These are phyloP conservation scores for Polymixis flavicincta DNA, from an alignment of 2,888 invertebrate species.

Conservation along the genomic window DNA sequence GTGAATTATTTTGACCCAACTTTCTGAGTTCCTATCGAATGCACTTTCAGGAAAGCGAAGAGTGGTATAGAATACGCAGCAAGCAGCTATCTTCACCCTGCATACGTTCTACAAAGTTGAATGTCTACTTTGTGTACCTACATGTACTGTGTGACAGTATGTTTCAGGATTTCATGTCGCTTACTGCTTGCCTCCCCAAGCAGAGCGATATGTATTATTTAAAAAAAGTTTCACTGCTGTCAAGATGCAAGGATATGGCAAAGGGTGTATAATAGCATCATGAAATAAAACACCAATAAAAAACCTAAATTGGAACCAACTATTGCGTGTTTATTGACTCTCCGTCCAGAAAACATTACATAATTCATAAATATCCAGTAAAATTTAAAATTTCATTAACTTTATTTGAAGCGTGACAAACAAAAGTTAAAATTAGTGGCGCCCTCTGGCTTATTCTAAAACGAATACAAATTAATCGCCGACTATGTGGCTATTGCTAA, in stretches of 20 bases:
- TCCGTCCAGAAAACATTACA: conserved; percentile 88
- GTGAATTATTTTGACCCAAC: too few species aligned
- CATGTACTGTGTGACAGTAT: not conserved
- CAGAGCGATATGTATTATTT: not conserved
- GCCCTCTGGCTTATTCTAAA: conserved; percentile 89
- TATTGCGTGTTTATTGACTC: conserved; percentile 91
- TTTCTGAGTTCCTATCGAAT: not conserved
- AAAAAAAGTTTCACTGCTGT: not conserved
- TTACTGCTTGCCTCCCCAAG: not conserved
- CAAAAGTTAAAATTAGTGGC: conserved; percentile 82
- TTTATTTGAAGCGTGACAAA: conserved; percentile 88
- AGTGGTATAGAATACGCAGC: not conserved
- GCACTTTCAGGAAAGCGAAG: not conserved
- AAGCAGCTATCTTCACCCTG: not conserved
- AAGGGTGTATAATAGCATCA: not conserved
- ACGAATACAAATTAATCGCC: conserved; percentile 89
- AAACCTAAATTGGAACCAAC: conserved; percentile 89
- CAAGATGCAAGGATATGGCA: too few species aligned
- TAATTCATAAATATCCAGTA: conserved; percentile 81
- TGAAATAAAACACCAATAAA: conserved; percentile 66
- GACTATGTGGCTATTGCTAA: conserved; percentile 91
- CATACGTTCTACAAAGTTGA: too few species aligned
- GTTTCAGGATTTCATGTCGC: not conserved
- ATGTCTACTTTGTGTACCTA: not conserved
- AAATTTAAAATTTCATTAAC: conserved; percentile 82